Percentiles rank a stretch among this genome's conserved stretches.
Conservation (phyloP, 2,113 vertebrate genomes). For the Sorex fumeus region DNA sequence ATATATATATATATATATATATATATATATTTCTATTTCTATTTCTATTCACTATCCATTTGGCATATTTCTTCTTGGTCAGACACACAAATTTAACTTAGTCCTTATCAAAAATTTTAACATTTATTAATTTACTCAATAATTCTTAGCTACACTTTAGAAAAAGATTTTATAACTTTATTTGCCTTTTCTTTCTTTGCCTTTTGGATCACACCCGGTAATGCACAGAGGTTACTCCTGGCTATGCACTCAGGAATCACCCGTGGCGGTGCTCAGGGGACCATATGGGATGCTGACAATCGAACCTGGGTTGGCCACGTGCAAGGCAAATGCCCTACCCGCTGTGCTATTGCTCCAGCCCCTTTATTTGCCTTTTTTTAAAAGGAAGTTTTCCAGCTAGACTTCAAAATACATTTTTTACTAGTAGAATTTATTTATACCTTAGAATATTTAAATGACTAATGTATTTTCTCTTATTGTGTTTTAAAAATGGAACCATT, state of each 20-base stretch:
- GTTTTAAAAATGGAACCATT: slow-evolving; percentile 22
- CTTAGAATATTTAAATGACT: slow-evolving; percentile 25
- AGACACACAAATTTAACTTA: slow-evolving; percentile 73
- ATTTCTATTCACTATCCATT: slow-evolving; percentile 59
- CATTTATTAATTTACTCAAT: slow-evolving; percentile 65
- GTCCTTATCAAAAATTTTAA: slow-evolving; percentile 30
- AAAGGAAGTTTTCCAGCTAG: slow-evolving; percentile 3
- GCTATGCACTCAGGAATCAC: no score
- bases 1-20: no score
- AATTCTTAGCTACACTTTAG: slow-evolving; percentile 26
- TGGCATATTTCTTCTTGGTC: slow-evolving; percentile 77
- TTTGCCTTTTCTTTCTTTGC: slow-evolving; percentile 52
- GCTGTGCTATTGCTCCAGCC: no score
- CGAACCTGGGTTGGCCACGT: no score
- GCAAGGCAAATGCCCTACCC: no score
- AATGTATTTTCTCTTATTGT: slow-evolving; percentile 8
- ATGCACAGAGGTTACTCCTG: no score
- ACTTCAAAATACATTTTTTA: not conserved
- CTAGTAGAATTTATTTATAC: no score
- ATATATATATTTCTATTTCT: no score
- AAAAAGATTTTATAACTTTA: slow-evolving; percentile 13
- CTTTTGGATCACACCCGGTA: no score
- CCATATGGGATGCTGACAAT: no score
- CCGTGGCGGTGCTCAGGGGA: no score
- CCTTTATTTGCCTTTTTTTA: slow-evolving; percentile 29